Evolutionary conservation across 2,797 vertebrate species (phyloP).

Genomic region (Synaphobranchus kaupii): DNA sequence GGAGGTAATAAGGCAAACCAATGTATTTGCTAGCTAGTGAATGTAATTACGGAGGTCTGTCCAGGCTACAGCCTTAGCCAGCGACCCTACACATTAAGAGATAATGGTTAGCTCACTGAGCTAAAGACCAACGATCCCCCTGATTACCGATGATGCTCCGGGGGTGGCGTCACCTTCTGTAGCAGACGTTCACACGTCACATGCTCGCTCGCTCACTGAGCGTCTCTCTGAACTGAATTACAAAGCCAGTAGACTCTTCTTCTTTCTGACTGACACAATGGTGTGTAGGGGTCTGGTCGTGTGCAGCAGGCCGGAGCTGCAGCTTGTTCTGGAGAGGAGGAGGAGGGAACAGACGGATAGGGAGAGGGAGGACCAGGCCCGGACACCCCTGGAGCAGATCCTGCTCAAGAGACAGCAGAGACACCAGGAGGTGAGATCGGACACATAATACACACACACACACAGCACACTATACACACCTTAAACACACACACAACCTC

Average conservation of each 20-base stretch:
- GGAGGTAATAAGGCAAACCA: not conserved
- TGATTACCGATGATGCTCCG: too few species aligned
- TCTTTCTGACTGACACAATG: not conserved
- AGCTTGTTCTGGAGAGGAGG: conserved; percentile 70
- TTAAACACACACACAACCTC: too few species aligned
- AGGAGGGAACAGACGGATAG: conserved; percentile 64
- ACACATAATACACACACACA: not conserved
- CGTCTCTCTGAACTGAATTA: not conserved
- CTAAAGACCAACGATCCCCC: too few species aligned
- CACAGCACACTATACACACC: not conserved
- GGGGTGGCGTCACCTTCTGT: too few species aligned
- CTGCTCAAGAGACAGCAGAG: conserved; percentile 69
- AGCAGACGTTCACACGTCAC: not conserved
- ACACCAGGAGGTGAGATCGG: conserved; percentile 62
- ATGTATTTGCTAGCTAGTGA: not conserved
- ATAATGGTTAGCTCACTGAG: too few species aligned
- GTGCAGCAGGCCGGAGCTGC: conserved; percentile 71
- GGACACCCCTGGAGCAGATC: conserved; percentile 66
- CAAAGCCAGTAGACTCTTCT: not conserved
- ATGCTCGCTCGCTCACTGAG: not conserved
- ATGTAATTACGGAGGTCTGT: not conserved
- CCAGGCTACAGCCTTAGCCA: not conserved
- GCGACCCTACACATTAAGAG: not conserved
- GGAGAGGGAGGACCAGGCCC: conserved; percentile 60
- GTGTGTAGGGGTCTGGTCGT: conserved; percentile 63